Evolutionary conservation across 1,140 invertebrate genomes (phyloP).

Genomic region (Linepithema humile): DNA sequence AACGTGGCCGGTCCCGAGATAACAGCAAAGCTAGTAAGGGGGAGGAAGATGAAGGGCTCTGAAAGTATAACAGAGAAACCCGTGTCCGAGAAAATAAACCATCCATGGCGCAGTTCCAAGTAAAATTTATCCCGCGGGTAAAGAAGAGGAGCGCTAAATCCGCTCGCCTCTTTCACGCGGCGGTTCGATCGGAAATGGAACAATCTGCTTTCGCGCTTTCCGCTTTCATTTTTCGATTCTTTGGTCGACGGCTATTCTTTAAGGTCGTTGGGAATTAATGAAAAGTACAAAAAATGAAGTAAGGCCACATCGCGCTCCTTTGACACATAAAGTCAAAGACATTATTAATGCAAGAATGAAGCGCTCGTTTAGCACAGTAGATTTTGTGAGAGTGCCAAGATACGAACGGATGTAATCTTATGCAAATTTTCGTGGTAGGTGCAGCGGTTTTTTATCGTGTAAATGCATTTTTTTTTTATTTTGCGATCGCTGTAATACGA

Average conservation of each 20-base stretch:
- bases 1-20: not conserved
- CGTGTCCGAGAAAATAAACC: constrained; percentile 28
- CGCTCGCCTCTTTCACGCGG: not conserved
- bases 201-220: not conserved
- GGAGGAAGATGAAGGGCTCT: not conserved
- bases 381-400: not conserved
- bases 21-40: not conserved
- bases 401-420: not conserved
- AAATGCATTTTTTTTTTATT: constrained; percentile 3
- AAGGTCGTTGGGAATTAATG: not conserved
- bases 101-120: constrained; percentile 21
- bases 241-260: not conserved
- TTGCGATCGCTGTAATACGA: constrained; percentile 24
- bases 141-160: not conserved
- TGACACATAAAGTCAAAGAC: not conserved
- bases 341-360: not conserved
- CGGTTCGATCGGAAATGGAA: not conserved
- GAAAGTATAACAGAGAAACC: not conserved
- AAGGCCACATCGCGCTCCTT: not conserved
- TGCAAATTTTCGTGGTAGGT: not conserved
- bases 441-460: not conserved
- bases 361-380: not conserved
- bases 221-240: not conserved
- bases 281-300: not conserved
- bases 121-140: constrained; percentile 39